phyloP scores from a whole-genome alignment of 2,888 invertebrate species.

The Volucella zonaria region DNA sequence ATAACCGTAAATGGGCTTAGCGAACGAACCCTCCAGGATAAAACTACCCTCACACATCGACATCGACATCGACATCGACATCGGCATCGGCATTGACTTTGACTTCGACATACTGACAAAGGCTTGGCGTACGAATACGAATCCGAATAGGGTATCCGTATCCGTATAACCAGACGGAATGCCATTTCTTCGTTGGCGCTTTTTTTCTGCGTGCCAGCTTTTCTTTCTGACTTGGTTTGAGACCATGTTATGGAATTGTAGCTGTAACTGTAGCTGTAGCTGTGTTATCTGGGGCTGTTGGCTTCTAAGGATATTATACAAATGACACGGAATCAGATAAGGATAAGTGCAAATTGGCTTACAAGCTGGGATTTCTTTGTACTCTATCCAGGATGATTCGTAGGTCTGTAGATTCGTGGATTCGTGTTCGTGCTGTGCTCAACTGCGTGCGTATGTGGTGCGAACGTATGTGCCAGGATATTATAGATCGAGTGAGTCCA shows the following conservation, averaged over 20 bases:
- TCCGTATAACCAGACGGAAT: conserved; percentile 37
- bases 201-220: conserved; percentile 1
- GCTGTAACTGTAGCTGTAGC: too few relatives aligned
- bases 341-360: conserved; percentile 83
- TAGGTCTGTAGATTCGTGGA: conserved; percentile 41
- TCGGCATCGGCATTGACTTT: conserved; percentile 8
- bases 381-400: conserved; percentile 67
- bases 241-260: too few relatives aligned
- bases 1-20: conserved; percentile 83
- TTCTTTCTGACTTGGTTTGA: conserved; percentile 14
- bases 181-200: conserved; percentile 28
- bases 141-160: conserved; percentile 38
- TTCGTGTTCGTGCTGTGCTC: conserved; percentile 46
- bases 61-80: conserved; percentile 48
- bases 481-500: conserved; percentile 72
- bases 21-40: conserved; percentile 81
- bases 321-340: conserved; percentile 83
- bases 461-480: conserved; percentile 65
- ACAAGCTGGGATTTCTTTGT: conserved; percentile 81
- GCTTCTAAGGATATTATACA: conserved; percentile 80
- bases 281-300: conserved; percentile 38
- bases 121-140: neutral
- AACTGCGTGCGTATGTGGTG: conserved; percentile 70
- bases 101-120: neutral
- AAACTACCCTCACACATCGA: conserved; percentile 71